phyloP scores from a whole-genome alignment of 2,888 invertebrate species.

The Drosophila prostipennis region DNA sequence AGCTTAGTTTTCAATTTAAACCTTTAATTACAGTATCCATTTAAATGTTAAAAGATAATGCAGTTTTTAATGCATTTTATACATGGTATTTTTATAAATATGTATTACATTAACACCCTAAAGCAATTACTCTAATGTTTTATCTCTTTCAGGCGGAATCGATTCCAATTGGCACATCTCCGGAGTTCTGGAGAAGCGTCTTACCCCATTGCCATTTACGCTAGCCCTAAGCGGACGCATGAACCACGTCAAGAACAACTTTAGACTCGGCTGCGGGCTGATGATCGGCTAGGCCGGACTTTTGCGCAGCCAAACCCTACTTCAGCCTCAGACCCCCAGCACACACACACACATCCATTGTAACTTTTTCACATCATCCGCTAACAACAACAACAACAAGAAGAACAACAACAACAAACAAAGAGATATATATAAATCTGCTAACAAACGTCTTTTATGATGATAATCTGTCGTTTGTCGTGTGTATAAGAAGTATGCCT shows the following conservation, averaged over 20 bases:
- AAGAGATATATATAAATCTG: slow-evolving; percentile 22
- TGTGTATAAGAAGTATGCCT: slow-evolving; percentile 18
- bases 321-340: slow-evolving; percentile 10
- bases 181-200: slow-evolving; percentile 96
- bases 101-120: too few relatives aligned
- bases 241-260: slow-evolving; percentile 96
- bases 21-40: too few relatives aligned
- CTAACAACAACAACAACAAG: slow-evolving; percentile 12
- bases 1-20: too few relatives aligned
- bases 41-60: too few relatives aligned
- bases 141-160: slow-evolving; percentile 89
- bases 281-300: slow-evolving; percentile 91
- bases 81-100: too few relatives aligned
- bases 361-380: slow-evolving; percentile 35
- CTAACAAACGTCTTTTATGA: slow-evolving; percentile 30
- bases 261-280: slow-evolving; percentile 96
- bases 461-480: slow-evolving; percentile 31
- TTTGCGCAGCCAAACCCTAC: slow-evolving; percentile 16
- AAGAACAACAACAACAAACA: slow-evolving; percentile 16
- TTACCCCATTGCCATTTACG: slow-evolving; percentile 96
- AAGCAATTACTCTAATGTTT: too few relatives aligned
- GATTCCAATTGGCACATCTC: slow-evolving; percentile 97
- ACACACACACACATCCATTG: slow-evolving; percentile 16
- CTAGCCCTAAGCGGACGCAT: slow-evolving; percentile 96
- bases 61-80: too few relatives aligned